These are phyloP conservation scores for Basileuterus tristriatus DNA, from an alignment of 2,797 vertebrate species.

Conservation along the genomic window DNA sequence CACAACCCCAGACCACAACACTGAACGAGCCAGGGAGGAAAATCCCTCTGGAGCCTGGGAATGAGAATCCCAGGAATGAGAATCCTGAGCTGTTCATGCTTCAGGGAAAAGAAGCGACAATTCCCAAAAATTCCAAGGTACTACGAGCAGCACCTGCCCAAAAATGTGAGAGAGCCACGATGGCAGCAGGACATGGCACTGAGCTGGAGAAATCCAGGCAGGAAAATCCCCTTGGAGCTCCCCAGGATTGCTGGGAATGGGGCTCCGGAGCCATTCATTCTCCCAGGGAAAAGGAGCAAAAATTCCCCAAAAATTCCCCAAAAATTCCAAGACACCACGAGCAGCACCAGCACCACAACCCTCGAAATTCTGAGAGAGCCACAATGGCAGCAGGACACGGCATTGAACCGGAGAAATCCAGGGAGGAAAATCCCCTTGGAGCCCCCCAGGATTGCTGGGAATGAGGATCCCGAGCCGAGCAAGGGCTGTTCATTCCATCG, in stretches of 20 bases:
- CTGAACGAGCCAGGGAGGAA: not conserved
- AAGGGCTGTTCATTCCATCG: fast-evolving
- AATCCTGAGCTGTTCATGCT: not conserved
- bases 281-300: not conserved
- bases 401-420: not conserved
- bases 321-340: not conserved
- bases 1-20: not conserved
- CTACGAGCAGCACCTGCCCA: not conserved
- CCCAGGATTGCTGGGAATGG: not conserved
- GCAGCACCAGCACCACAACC: not conserved
- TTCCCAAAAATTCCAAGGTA: not conserved
- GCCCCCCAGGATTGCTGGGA: not conserved
- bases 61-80: not conserved
- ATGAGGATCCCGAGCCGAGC: fast-evolving
- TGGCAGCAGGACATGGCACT: not conserved
- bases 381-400: not conserved
- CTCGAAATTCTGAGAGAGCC: not conserved
- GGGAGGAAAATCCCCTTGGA: not conserved
- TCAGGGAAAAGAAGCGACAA: not conserved
- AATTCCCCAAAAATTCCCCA: not conserved
- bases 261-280: fast-evolving
- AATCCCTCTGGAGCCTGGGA: not conserved
- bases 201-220: not conserved
- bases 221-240: not conserved
- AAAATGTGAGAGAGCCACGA: not conserved